These are phyloP conservation scores for Pheosia tremula DNA, from an alignment of 2,888 invertebrate species.

Conservation along the genomic window DNA sequence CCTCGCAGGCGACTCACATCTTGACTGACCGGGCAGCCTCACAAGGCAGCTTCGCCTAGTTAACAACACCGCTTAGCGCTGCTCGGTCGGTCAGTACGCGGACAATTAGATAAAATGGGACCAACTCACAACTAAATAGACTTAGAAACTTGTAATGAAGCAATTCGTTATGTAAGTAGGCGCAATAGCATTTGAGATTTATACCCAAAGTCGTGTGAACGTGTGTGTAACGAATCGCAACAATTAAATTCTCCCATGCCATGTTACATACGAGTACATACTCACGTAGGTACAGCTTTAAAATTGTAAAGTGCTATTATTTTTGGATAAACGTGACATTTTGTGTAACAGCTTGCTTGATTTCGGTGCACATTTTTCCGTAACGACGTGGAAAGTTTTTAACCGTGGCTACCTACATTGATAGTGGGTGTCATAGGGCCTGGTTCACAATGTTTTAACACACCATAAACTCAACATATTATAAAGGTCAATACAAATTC, in stretches of 20 bases:
- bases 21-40: too few species aligned
- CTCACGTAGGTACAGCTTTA: background rate
- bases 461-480: too few species aligned
- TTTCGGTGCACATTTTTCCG: background rate
- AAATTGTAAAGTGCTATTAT: conserved; percentile 1
- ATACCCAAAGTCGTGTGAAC: conserved; percentile 6
- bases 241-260: conserved; percentile 7
- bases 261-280: conserved; percentile 2
- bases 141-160: conserved; percentile 2
- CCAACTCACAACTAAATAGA: background rate
- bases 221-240: conserved; percentile 3
- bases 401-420: background rate
- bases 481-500: too few species aligned
- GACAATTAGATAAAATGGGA: background rate
- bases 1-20: too few species aligned
- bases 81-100: too few species aligned
- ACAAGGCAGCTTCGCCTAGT: too few species aligned
- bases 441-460: too few species aligned
- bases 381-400: background rate
- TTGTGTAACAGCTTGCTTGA: conserved; percentile 2
- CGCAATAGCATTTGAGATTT: conserved; percentile 5
- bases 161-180: conserved; percentile 4
- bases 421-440: too few species aligned
- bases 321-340: conserved; percentile 3
- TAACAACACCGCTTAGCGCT: too few species aligned